Evolutionary conservation across 2,113 vertebrate genomes (phyloP).

Genomic region (Glaucidium brasilianum): DNA sequence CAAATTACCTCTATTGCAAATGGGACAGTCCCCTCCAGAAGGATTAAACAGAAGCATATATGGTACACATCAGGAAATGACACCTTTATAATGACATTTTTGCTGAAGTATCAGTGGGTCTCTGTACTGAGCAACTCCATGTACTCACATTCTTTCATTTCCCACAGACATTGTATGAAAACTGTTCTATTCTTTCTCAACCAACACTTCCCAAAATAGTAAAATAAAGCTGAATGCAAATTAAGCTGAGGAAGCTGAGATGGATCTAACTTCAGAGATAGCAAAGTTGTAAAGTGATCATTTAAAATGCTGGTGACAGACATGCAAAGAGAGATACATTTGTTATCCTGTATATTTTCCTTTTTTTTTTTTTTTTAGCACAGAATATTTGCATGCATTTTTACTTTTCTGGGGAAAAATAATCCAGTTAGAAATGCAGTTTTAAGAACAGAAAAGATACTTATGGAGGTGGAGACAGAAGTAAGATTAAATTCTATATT

Average conservation of each 20-base stretch:
- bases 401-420: background rate
- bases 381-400: background rate
- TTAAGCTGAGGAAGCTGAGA: background rate
- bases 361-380: background rate
- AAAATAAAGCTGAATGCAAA: background rate
- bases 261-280: background rate
- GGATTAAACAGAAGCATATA: background rate
- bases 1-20: background rate
- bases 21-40: background rate
- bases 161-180: background rate
- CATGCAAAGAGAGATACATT: background rate
- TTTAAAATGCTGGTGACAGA: background rate
- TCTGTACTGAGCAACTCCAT: background rate
- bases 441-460: background rate
- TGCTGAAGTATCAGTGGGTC: background rate
- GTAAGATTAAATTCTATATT: background rate
- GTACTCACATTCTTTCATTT: background rate
- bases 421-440: background rate
- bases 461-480: background rate
- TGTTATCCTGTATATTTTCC: background rate
- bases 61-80: background rate
- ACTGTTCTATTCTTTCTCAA: background rate
- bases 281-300: background rate
- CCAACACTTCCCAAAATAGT: background rate
- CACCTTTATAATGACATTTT: background rate